Evolutionary conservation across 2,888 invertebrate genomes (phyloP).

Genomic region (Cryptus armator): DNA sequence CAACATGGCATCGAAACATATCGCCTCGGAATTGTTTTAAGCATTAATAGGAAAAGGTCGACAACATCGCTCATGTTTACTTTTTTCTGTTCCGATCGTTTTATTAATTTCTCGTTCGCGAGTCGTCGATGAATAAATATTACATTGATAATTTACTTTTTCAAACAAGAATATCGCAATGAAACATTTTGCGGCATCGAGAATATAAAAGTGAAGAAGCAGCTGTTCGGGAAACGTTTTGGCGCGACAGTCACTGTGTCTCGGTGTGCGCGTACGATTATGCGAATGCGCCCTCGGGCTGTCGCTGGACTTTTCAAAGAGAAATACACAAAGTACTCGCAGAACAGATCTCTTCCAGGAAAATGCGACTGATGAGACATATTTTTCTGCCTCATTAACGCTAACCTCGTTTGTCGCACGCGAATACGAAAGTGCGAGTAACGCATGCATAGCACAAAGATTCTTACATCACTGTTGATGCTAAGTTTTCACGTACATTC

Average conservation of each 20-base stretch:
- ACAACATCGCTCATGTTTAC: background rate
- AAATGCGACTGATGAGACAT: conserved; percentile 28
- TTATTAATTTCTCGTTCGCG: background rate
- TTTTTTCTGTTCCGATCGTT: background rate
- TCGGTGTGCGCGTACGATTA: background rate
- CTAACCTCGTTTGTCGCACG: conserved; percentile 44
- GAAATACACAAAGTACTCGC: conserved; percentile 6
- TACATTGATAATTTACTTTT: background rate
- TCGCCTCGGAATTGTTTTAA: no score
- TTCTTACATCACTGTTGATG: background rate
- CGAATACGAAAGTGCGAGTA: conserved; percentile 34
- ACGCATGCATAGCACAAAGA: background rate
- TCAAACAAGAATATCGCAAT: background rate
- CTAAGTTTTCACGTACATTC: background rate
- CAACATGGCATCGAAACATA: background rate
- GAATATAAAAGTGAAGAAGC: conserved; percentile 15
- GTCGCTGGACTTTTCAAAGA: conserved; percentile 21
- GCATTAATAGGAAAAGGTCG: no score
- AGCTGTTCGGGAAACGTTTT: conserved; percentile 51
- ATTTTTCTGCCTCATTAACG: conserved; percentile 61
- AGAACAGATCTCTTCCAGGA: conserved; percentile 30
- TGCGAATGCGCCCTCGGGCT: conserved; percentile 19
- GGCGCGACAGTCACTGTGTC: conserved; percentile 29
- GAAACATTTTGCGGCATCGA: background rate
- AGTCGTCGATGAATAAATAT: background rate